Percentiles rank a stretch among this genome's conserved stretches.
Conservation (phyloP, 2,113 vertebrate genomes). For the Sigmodon hispidus region DNA sequence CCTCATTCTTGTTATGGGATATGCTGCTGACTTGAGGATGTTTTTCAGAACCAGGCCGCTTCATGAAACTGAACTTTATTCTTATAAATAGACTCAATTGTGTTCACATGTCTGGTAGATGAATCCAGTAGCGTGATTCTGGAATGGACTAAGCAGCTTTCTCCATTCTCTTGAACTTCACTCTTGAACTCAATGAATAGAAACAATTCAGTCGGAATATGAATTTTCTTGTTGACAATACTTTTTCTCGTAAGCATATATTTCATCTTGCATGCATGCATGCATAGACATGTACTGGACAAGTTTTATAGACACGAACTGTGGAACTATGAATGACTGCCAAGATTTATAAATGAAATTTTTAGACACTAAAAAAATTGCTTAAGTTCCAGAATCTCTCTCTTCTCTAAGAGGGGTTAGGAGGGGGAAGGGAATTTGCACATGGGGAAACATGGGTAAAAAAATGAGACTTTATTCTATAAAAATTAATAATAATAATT, state of each 20-base stretch:
- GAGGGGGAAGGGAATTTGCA: no score
- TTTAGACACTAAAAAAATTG: not conserved
- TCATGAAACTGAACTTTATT: constrained; percentile 72
- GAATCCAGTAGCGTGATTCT: constrained; percentile 19
- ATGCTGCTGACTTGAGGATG: constrained; percentile 48
- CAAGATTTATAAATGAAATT: not conserved
- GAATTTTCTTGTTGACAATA: constrained; percentile 14
- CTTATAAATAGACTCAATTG: constrained; percentile 68
- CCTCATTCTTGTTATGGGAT: constrained; percentile 62
- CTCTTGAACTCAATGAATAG: constrained; percentile 52
- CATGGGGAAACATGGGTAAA: no score
- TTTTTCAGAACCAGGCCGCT: constrained; percentile 40
- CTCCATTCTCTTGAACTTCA: constrained; percentile 52
- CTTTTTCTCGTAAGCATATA: constrained; percentile 11
- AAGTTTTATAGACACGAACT: not conserved
- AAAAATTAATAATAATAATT: no score
- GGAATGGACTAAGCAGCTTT: constrained; percentile 47
- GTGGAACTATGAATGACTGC: not conserved
- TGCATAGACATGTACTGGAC: not conserved
- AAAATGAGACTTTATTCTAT: no score
- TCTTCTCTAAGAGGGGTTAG: no score
- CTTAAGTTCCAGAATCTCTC: no score
- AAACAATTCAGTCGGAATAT: constrained; percentile 43
- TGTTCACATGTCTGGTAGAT: constrained; percentile 63
- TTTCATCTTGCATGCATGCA: not conserved